Conservation (phyloP, 2,888 invertebrate genomes). For the Tenodera sinensis region DNA sequence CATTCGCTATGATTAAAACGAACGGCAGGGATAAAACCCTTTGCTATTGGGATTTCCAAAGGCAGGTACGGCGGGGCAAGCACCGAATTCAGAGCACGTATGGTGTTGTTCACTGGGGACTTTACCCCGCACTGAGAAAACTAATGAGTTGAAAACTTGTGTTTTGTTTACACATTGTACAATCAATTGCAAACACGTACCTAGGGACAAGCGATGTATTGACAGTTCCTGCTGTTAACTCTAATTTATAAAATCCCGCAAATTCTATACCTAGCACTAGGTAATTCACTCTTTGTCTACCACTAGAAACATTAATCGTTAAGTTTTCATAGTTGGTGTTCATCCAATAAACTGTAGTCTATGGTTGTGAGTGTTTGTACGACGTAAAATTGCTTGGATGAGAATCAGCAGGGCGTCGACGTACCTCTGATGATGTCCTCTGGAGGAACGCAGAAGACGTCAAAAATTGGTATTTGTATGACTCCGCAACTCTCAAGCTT, state of each 20-base stretch:
- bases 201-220: background rate
- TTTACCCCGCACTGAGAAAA: background rate
- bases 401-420: too few species aligned
- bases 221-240: background rate
- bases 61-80: background rate
- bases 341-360: too few species aligned
- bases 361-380: too few species aligned
- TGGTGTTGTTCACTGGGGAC: background rate
- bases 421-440: too few species aligned
- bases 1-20: background rate
- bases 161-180: background rate
- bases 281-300: background rate
- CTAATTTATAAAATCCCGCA: background rate
- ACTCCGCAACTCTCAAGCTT: too few species aligned
- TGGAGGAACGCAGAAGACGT: too few species aligned
- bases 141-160: background rate
- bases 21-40: background rate
- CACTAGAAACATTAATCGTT: too few species aligned
- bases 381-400: too few species aligned
- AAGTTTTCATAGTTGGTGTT: too few species aligned
- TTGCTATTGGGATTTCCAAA: background rate
- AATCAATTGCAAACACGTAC: background rate
- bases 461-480: too few species aligned
- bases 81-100: background rate
- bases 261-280: background rate